Evolutionary conservation across 2,113 vertebrate genomes (phyloP).

Genomic region (Pelecanus crispus): DNA sequence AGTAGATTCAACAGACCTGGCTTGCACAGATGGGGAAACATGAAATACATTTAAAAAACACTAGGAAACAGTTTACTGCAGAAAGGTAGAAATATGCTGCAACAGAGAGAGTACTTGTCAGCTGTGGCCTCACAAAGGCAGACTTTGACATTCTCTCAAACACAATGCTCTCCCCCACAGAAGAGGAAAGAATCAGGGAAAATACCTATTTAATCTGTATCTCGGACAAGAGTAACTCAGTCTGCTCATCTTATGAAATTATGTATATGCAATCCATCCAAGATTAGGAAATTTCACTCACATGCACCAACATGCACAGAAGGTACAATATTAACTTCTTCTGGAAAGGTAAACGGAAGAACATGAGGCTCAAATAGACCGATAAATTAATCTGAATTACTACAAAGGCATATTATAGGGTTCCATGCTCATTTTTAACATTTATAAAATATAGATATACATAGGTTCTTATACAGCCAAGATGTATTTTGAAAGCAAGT

Average conservation of each 20-base stretch:
- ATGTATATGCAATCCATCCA: not conserved
- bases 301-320: too few species aligned
- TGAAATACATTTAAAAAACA: not conserved
- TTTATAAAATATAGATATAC: not conserved
- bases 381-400: not conserved
- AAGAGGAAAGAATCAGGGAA: not conserved
- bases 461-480: not conserved
- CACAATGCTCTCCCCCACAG: not conserved
- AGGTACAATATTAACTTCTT: not conserved
- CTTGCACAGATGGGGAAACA: not conserved
- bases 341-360: not conserved
- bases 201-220: not conserved
- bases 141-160: not conserved
- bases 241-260: not conserved
- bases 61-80: not conserved
- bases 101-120: not conserved
- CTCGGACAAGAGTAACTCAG: not conserved
- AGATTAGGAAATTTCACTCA: not conserved
- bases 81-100: not conserved
- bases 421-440: not conserved
- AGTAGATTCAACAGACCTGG: not conserved
- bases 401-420: not conserved
- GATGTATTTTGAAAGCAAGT: not conserved
- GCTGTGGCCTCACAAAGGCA: not conserved
- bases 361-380: not conserved